phyloP scores from a whole-genome alignment of 2,888 invertebrate species.

The Eumacrocentrus americanus region DNA sequence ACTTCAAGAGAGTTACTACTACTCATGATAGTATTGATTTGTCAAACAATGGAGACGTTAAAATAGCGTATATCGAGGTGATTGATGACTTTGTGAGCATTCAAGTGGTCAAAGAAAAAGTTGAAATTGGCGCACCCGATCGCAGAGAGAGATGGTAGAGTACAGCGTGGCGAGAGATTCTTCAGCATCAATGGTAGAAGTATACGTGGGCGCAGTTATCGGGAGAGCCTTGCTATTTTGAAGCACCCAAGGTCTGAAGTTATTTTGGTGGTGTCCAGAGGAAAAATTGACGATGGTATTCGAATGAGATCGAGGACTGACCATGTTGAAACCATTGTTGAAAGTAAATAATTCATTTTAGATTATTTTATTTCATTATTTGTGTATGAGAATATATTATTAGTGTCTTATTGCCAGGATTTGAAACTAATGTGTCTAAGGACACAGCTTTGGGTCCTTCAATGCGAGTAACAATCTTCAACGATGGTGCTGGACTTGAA shows the following conservation, averaged over 20 bases:
- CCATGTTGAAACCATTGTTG: conserved; percentile 58
- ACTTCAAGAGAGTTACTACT: conserved; percentile 10
- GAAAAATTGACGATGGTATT: conserved; percentile 47
- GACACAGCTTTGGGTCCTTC: conserved; percentile 66
- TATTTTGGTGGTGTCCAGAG: conserved; percentile 75
- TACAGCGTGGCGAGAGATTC: conserved; percentile 87
- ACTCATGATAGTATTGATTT: conserved; percentile 28
- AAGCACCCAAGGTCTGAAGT: conserved; percentile 82
- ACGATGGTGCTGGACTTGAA: conserved; percentile 88
- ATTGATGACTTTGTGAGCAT: conserved; percentile 52
- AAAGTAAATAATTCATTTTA: conserved; percentile 48
- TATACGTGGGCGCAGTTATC: conserved; percentile 84
- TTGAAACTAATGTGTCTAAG: conserved; percentile 55
- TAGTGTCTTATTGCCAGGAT: conserved; percentile 42
- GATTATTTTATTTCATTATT: background rate
- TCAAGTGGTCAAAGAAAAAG: conserved; percentile 58
- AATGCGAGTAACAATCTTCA: conserved; percentile 65
- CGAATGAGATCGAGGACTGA: conserved; percentile 50
- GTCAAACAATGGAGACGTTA: conserved; percentile 40
- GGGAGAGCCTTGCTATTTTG: conserved; percentile 84
- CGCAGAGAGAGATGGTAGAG: conserved; percentile 83
- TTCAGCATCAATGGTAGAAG: conserved; percentile 86
- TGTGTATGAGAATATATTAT: background rate
- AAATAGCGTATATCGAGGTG: conserved; percentile 55
- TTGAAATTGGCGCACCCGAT: conserved; percentile 76